Percentiles rank a stretch among this genome's conserved stretches.
phyloP scores from a whole-genome alignment of 2,113 vertebrate genomes.

The Channa maculata region DNA sequence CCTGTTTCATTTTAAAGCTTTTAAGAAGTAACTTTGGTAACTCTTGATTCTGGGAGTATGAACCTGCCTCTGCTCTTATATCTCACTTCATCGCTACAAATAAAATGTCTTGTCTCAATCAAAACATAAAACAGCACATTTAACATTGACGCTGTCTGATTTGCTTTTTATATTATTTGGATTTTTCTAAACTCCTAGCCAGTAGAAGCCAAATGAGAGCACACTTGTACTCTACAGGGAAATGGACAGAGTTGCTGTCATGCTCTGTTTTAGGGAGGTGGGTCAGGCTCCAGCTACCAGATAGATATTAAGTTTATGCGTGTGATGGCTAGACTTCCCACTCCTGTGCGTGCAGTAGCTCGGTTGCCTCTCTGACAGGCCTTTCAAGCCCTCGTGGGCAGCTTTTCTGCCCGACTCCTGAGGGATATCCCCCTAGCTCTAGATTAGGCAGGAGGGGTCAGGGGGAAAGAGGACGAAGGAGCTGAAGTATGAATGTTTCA shows the following conservation, averaged over 20 bases:
- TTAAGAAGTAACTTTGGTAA: not conserved
- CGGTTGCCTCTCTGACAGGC: conserved; percentile 31
- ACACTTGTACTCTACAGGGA: conserved; percentile 22
- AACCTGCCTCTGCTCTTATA: not conserved
- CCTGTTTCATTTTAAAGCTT: not conserved
- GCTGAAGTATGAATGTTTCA: conserved; percentile 43
- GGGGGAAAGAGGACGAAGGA: conserved; percentile 51
- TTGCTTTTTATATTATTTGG: conserved; percentile 28
- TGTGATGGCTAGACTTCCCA: conserved; percentile 18
- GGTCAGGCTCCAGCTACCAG: conserved; percentile 29
- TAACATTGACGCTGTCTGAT: conserved; percentile 10
- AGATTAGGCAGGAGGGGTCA: conserved; percentile 34
- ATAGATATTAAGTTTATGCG: conserved; percentile 1
- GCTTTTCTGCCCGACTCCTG: conserved; percentile 45
- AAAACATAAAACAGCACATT: not conserved
- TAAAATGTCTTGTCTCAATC: not conserved
- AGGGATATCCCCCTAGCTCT: conserved; percentile 48
- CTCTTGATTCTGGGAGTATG: not conserved
- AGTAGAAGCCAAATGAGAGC: conserved; percentile 37
- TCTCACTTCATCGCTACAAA: not conserved
- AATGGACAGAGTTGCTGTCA: conserved; percentile 16
- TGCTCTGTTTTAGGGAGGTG: conserved; percentile 13
- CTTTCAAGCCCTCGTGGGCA: conserved; percentile 41
- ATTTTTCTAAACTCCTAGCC: conserved; percentile 37
- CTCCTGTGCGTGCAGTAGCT: conserved; percentile 62